Conservation (phyloP, 2,888 invertebrate genomes). For the Pachydiplax longipennis region DNA sequence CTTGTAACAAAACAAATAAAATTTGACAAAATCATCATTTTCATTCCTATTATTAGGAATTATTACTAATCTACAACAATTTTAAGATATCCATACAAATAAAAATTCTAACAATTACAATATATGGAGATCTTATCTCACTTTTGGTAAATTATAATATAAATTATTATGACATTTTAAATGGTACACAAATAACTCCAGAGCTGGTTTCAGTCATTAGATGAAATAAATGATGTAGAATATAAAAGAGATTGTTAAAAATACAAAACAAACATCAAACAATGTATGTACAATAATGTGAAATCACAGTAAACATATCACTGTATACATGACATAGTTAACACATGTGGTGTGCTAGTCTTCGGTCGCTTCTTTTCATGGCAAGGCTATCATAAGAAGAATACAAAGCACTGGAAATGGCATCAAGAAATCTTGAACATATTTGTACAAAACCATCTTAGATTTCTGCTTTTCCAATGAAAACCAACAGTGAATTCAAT, state of each 20-base stretch:
- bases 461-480: background rate
- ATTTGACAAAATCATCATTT: background rate
- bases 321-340: conserved; percentile 32
- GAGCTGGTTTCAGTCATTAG: conserved; percentile 26
- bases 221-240: background rate
- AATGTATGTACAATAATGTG: conserved; percentile 17
- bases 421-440: background rate
- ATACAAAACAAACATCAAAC: conserved; percentile 4
- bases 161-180: background rate
- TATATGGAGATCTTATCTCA: background rate
- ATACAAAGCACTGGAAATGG: background rate
- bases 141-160: background rate
- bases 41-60: background rate
- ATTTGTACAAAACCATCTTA: background rate
- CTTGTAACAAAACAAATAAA: background rate
- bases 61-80: no score
- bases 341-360: background rate
- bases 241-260: background rate
- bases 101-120: background rate
- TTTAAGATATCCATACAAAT: background rate
- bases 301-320: conserved; percentile 44
- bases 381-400: conserved; percentile 19
- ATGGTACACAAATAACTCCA: background rate
- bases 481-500: background rate
- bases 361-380: conserved; percentile 9